These are phyloP conservation scores for Plecturocebus donacophilus DNA, from an alignment of 2,113 vertebrate genomes.

Conservation along the genomic window DNA sequence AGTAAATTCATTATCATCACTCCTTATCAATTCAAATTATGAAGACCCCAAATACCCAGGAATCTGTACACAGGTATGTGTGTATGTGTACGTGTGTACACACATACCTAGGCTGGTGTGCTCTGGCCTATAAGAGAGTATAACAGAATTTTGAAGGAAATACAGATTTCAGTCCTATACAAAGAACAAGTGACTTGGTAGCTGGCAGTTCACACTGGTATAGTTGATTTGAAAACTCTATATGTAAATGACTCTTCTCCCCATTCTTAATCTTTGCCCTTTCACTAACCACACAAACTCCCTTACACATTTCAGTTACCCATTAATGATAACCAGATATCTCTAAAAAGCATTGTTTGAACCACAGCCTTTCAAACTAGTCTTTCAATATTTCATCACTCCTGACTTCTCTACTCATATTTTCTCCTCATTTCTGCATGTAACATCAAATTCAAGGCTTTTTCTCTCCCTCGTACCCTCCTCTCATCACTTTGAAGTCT, in stretches of 20 bases:
- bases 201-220: neutral
- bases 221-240: neutral
- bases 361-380: slow-evolving; percentile 37
- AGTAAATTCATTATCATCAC: neutral
- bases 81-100: neutral
- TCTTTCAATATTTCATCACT: slow-evolving; percentile 27
- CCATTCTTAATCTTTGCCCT: neutral
- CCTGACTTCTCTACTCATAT: slow-evolving; percentile 45
- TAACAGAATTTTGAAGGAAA: neutral
- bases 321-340: neutral
- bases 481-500: slow-evolving; percentile 69
- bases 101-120: neutral
- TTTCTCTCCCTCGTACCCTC: neutral
- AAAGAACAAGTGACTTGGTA: neutral
- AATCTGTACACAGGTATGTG: neutral
- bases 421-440: neutral
- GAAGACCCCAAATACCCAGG: neutral
- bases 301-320: neutral
- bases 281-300: neutral
- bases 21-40: neutral
- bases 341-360: slow-evolving; percentile 43
- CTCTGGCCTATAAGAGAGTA: neutral
- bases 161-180: neutral
- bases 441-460: slow-evolving; percentile 63
- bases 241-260: neutral